Percentiles rank a stretch among this genome's conserved stretches.
Evolutionary conservation across 2,113 vertebrate species (phyloP).

Genomic region (Tetrax tetrax): DNA sequence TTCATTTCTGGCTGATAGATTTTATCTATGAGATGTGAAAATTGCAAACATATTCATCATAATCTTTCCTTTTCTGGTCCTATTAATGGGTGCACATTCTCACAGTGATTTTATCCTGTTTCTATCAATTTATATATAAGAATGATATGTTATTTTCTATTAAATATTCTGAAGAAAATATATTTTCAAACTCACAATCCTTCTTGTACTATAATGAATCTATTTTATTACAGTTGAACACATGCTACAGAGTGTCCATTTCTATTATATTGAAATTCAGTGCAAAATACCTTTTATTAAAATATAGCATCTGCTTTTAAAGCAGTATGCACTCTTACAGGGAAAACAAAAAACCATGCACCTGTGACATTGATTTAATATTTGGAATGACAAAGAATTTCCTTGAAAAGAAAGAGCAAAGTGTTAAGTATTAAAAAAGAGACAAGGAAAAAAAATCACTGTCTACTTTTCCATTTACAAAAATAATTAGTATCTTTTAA

Average conservation of each 20-base stretch:
- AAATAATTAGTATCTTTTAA: not conserved
- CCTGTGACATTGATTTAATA: slow-evolving; percentile 21
- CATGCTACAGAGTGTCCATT: slow-evolving; percentile 21
- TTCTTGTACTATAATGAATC: slow-evolving; percentile 24
- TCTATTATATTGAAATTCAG: slow-evolving; percentile 29
- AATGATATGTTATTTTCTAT: slow-evolving; percentile 26
- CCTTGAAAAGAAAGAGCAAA: not conserved
- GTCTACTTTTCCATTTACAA: not conserved
- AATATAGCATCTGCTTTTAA: slow-evolving; percentile 26
- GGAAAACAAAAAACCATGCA: not conserved
- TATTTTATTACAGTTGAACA: slow-evolving; percentile 54
- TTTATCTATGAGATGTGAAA: slow-evolving; percentile 48
- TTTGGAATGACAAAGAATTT: not conserved
- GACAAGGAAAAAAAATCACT: not conserved
- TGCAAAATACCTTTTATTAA: slow-evolving; percentile 39
- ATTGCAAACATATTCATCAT: slow-evolving; percentile 43
- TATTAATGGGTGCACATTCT: slow-evolving; percentile 17
- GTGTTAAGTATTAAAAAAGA: not conserved
- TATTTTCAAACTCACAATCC: slow-evolving; percentile 7
- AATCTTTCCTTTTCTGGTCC: not conserved
- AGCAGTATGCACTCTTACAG: not conserved
- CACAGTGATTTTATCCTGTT: slow-evolving; percentile 10
- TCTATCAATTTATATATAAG: slow-evolving; percentile 26
- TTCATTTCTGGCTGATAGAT: slow-evolving; percentile 45
- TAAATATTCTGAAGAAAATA: slow-evolving; percentile 51